phyloP scores from a whole-genome alignment of 2,888 invertebrate genomes.

The Agrotis segetum region DNA sequence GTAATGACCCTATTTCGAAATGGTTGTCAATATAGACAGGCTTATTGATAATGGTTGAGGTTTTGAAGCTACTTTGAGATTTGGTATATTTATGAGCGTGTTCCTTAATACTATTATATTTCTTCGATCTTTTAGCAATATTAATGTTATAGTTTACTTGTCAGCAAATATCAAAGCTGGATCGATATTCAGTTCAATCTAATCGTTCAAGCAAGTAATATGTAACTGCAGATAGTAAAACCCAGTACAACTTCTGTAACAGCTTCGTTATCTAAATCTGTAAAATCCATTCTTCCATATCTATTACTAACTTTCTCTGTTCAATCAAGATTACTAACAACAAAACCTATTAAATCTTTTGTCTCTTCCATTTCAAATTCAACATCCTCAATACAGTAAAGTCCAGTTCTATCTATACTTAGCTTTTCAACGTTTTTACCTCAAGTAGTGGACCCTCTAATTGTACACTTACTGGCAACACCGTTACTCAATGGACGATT shows the following conservation, averaged over 20 bases:
- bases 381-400: conserved; percentile 26
- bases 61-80: conserved; percentile 13
- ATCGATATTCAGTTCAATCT: background rate
- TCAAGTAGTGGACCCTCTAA: conserved; percentile 62
- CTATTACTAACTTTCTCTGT: background rate
- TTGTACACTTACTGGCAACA: conserved; percentile 64
- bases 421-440: conserved; percentile 58
- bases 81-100: background rate
- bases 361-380: conserved; percentile 35
- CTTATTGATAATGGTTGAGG: background rate
- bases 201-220: background rate
- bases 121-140: background rate
- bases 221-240: background rate
- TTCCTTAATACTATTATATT: background rate
- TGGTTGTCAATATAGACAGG: conserved; percentile 12
- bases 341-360: background rate
- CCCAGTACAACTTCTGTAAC: no score
- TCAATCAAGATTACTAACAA: background rate
- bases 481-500: conserved; percentile 73
- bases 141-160: background rate
- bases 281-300: background rate
- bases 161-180: background rate
- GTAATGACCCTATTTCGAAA: conserved; percentile 43
- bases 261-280: background rate
- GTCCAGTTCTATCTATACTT: conserved; percentile 52